A percentile compares a stretch with the other conserved stretches of the same genome.
Conservation (phyloP, 2,797 vertebrate genomes). For the Chelidonichthys spinosus region DNA sequence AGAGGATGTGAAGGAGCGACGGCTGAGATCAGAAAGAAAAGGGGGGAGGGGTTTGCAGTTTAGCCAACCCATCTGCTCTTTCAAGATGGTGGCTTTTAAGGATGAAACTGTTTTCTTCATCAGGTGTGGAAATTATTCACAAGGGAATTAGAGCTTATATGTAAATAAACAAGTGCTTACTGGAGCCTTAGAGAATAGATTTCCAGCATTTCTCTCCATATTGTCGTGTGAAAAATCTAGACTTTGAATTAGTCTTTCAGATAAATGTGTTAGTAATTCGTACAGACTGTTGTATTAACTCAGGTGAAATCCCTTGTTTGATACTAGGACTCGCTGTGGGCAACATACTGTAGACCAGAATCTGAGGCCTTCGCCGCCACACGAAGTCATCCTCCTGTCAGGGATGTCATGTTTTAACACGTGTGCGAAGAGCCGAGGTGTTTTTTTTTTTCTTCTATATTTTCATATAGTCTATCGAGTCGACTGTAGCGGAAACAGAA, state of each 20-base stretch:
- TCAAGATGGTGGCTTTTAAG: constrained; percentile 29
- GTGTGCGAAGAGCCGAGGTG: constrained; percentile 13
- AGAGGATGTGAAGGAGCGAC: constrained; percentile 5
- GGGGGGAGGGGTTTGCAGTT: constrained; percentile 9
- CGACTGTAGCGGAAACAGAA: constrained; percentile 47
- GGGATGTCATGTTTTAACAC: constrained; percentile 35
- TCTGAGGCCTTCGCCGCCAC: constrained; percentile 50
- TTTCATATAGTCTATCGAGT: constrained; percentile 37
- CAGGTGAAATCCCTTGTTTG: constrained; percentile 73
- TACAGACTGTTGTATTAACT: constrained; percentile 77
- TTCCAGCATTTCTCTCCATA: constrained; percentile 55
- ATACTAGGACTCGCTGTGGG: constrained; percentile 49
- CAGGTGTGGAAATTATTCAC: constrained; percentile 32
- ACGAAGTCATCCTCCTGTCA: constrained; percentile 38
- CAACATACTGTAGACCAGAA: constrained; percentile 62
- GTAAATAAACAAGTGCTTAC: constrained; percentile 69
- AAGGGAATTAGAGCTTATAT: constrained; percentile 58
- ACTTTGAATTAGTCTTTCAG: constrained; percentile 13
- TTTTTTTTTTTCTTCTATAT: constrained; percentile 33
- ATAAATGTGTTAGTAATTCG: constrained; percentile 63
- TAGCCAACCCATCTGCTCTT: constrained; percentile 34
- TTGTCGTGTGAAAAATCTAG: constrained; percentile 43
- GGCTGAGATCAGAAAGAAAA: constrained; percentile 17
- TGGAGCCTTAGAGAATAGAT: constrained; percentile 58
- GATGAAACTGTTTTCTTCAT: constrained; percentile 26